phyloP scores from a whole-genome alignment of 2,113 vertebrate species.

The Entosphenus tridentatus region DNA sequence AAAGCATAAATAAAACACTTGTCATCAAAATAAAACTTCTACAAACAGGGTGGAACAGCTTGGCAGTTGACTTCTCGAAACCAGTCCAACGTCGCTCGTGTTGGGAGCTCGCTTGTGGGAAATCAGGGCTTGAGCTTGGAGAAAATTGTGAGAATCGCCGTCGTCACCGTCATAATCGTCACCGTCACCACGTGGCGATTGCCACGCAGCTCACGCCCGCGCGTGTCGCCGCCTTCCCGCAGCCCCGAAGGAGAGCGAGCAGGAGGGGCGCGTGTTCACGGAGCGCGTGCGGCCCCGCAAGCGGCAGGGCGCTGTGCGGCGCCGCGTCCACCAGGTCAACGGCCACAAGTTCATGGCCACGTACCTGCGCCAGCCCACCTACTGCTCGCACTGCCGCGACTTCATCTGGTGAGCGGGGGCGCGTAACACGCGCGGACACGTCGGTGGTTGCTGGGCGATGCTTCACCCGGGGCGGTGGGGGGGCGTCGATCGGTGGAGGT shows the following conservation, averaged over 20 bases:
- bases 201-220: neutral
- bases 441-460: neutral
- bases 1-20: no score
- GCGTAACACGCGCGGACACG: neutral
- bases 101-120: no score
- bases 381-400: conserved; percentile 90
- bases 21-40: no score
- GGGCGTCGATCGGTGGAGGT: neutral
- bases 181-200: no score
- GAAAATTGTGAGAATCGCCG: no score
- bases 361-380: conserved; percentile 86
- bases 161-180: no score
- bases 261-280: conserved; percentile 27
- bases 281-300: conserved; percentile 78
- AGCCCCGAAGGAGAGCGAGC: neutral
- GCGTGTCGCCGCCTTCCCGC: neutral
- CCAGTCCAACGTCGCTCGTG: no score
- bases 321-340: conserved; percentile 87
- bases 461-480: neutral
- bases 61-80: no score
- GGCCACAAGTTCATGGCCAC: conserved; percentile 99
- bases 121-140: no score
- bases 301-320: conserved; percentile 73
- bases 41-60: no score
- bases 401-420: conserved; percentile 61